A percentile compares a stretch with the other conserved stretches of the same genome.
Conservation (phyloP, 2,797 vertebrate species). For the Malacoctenus gilli region DNA sequence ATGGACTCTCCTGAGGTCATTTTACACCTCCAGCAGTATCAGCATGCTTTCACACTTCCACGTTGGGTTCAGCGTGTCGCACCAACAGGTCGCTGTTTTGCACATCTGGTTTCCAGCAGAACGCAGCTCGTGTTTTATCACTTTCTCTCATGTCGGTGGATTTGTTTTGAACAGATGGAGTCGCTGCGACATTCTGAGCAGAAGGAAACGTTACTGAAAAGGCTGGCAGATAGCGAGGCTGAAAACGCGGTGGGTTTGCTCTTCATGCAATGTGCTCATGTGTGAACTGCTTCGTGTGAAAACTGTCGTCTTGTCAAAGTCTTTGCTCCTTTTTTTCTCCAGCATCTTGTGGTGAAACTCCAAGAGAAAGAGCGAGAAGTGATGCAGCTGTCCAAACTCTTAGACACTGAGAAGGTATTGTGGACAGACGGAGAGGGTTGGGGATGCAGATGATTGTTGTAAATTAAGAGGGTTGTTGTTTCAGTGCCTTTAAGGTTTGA, state of each 20-base stretch:
- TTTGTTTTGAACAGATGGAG: constrained; percentile 78
- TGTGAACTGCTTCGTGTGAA: background rate
- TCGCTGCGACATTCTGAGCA: constrained; percentile 81
- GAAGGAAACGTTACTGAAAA: constrained; percentile 84
- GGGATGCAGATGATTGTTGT: too few relatives aligned
- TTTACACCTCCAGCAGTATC: too few relatives aligned
- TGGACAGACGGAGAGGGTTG: too few relatives aligned
- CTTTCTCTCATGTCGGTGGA: too few relatives aligned
- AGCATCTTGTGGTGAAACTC: constrained; percentile 86
- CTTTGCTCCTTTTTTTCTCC: constrained; percentile 1
- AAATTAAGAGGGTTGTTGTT: too few relatives aligned
- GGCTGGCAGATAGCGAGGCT: constrained; percentile 83
- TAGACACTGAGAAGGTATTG: constrained; percentile 89
- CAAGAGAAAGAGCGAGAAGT: constrained; percentile 87
- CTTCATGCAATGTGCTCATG: background rate
- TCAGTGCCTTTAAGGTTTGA: too few relatives aligned
- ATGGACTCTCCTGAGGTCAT: too few relatives aligned
- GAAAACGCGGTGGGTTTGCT: constrained; percentile 85
- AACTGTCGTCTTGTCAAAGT: too few relatives aligned
- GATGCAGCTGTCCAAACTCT: constrained; percentile 75
- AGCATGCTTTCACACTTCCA: too few relatives aligned
- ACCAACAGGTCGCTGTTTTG: too few relatives aligned
- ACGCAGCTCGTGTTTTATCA: too few relatives aligned
- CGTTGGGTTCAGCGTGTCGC: too few relatives aligned
- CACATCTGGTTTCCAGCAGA: background rate